Evolutionary conservation across 2,113 vertebrate genomes (phyloP), one percentile per base, ranked within the genome.

Genomic region (Cochlearius cochlearius): DNA sequence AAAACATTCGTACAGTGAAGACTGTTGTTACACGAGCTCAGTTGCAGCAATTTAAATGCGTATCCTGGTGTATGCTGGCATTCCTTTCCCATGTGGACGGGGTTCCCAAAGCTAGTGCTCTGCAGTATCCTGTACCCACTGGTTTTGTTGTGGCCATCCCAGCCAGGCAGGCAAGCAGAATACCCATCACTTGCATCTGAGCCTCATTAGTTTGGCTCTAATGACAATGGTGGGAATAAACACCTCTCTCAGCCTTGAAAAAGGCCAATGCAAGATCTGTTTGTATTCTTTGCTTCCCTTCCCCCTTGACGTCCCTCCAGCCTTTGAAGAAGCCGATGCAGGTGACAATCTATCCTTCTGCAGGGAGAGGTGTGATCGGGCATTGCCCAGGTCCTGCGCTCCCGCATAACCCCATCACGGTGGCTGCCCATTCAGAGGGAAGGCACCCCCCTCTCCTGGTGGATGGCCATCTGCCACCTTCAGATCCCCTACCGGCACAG

Each of bases 351-450:
- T 8, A 52, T 26, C 72, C 50, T 39, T 14, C 23, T 20, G 58
- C 81, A 23, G 49, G 50, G 39, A 22, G n/a, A 2, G 25, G 11
- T 17, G 68, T 72, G 39, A 45, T 64, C 27, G 43, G 38, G 39
- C 60, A 34, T 9, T 17, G 64, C 29, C 34, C 80, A 7, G 39
- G 12, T 7, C 16, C 34, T 7, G n/a, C 25, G 0, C 8, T n/a
- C 34, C 75, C 6, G 0, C 4, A 0, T 1, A 2, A 3, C 7
- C 60, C 3, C 71, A 14, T 2, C 50, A 0, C 29, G 0, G 3
- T 3, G 8, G 5, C 47, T 21, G 59, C 72, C 88, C 38, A 47
- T 81, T 20, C 34, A 1, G 43, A 91, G 86, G 49, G 69, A 77
- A 39, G 49, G 91, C 73, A 52, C 94, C 83, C 85, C 95, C 96